Evolutionary conservation across 2,113 vertebrate genomes (phyloP), one percentile per base, ranked within the genome.

Genomic region (Dasypus novemcinctus): DNA sequence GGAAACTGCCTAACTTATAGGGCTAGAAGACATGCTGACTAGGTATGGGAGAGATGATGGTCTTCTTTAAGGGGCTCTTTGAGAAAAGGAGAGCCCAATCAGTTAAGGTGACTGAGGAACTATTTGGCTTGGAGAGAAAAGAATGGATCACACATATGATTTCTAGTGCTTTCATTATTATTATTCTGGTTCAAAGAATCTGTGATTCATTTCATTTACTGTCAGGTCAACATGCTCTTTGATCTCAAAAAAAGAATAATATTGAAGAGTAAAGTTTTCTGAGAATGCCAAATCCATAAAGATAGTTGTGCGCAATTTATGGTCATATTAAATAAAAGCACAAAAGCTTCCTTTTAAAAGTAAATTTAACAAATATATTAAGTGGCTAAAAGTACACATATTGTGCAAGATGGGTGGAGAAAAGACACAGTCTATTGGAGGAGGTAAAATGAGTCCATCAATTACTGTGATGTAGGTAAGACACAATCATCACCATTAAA

Each of bases 271-370:
- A 94, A 52, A 46, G 12, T 14, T 76, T 95, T 96, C 93, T 95
- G 93, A 88, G 91, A 95, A 95, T 91, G 95, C 71, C 52, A 85
- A 88, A 91, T 88, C 68, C 88, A 93, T 54, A 59, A 89, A 84
- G 43, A 79, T 4, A 23, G 52, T 20, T 46, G 49, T 63, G 21
- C 33, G 64, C 46, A 90, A 95, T 71, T 96, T 93, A 94, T 86
- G 72, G 68, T 46, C 74, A 92, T 84, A 84, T 96, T 96, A 97
- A 94, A 87, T 89, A 93, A 92, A 96, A 96, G 25, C 81, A 94
- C 49, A 85, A 14, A 81, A 20, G 41, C 81, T 96, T 95, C 76
- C 68, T 93, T 95, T 95, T 81, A 95, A 75, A 95, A 76, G 91
- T 92, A 74, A 82, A 72, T 92, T 90, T 84, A 91, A 86, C 87